Percentiles rank a stretch among this genome's conserved stretches.
These are phyloP conservation scores for Alfaro cultratus DNA, from an alignment of 2,797 vertebrate genomes.

Conservation along the genomic window DNA sequence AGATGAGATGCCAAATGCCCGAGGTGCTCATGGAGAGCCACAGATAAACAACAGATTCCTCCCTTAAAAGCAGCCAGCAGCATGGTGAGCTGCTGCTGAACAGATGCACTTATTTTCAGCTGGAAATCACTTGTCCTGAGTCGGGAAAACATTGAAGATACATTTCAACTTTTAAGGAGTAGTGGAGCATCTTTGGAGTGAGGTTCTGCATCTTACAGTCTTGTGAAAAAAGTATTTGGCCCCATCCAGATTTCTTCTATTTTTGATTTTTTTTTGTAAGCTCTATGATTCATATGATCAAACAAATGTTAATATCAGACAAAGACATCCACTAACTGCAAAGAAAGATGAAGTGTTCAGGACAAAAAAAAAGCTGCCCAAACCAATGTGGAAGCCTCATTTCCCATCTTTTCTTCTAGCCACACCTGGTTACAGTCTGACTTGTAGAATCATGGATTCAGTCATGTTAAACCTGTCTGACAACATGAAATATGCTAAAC, in stretches of 20 bases:
- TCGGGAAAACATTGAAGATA: constrained; percentile 39
- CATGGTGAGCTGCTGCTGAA: constrained; percentile 20
- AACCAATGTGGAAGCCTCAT: not conserved
- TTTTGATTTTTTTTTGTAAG: not conserved
- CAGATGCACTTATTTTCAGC: constrained; percentile 29
- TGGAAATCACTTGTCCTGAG: constrained; percentile 29
- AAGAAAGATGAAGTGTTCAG: not conserved
- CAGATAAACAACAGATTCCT: constrained; percentile 35
- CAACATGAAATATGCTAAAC: not conserved
- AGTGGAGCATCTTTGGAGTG: not conserved
- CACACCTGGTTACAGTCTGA: not conserved
- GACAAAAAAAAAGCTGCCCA: not conserved
- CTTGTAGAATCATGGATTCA: not conserved
- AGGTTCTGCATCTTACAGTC: not conserved
- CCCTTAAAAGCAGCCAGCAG: constrained; percentile 30
- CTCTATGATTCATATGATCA: not conserved
- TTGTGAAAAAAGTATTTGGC: not conserved
- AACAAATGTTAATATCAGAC: not conserved
- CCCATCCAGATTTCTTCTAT: not conserved
- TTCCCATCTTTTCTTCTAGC: not conserved
- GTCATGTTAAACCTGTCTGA: not conserved
- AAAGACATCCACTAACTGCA: not conserved
- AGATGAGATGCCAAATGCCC: constrained; percentile 35
- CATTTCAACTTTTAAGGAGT: constrained; percentile 8
- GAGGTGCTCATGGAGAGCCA: constrained; percentile 21